phyloP scores from a whole-genome alignment of 2,797 vertebrate genomes.

The Argyrosomus regius region DNA sequence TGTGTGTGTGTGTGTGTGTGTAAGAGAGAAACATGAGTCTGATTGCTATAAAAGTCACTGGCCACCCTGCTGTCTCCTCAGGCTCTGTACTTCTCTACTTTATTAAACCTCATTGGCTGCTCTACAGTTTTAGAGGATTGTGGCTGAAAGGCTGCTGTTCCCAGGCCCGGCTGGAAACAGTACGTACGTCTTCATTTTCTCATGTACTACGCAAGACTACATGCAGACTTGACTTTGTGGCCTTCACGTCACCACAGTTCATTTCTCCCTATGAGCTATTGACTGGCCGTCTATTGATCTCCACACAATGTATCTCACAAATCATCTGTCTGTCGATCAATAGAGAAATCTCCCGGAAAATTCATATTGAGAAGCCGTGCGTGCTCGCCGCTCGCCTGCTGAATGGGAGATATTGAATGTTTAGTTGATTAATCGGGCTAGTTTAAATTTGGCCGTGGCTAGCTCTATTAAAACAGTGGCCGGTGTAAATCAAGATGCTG shows the following conservation, averaged over 20 bases:
- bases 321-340: slow-evolving; percentile 98
- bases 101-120: slow-evolving; percentile 35
- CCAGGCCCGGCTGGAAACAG: neutral
- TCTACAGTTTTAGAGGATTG: neutral
- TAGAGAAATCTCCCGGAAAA: slow-evolving; percentile 99
- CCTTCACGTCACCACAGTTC: slow-evolving; percentile 71
- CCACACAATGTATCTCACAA: slow-evolving; percentile 98
- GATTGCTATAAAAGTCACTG: slow-evolving; percentile 68
- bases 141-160: slow-evolving; percentile 38
- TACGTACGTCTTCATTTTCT: slow-evolving; percentile 21
- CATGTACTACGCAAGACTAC: slow-evolving; percentile 24
- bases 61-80: slow-evolving; percentile 48
- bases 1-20: slow-evolving; percentile 23
- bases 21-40: slow-evolving; percentile 15
- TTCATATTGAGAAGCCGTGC: slow-evolving; percentile 95
- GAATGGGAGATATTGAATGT: slow-evolving; percentile 95
- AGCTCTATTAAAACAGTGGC: slow-evolving; percentile 95
- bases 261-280: slow-evolving; percentile 92
- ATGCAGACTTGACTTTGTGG: slow-evolving; percentile 71
- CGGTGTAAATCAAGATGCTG: slow-evolving; percentile 96
- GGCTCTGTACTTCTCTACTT: slow-evolving; percentile 13
- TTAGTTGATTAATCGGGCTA: slow-evolving; percentile 98
- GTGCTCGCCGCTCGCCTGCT: slow-evolving; percentile 93
- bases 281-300: slow-evolving; percentile 93
- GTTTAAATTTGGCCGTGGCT: slow-evolving; percentile 97